Percentiles rank a stretch among this genome's conserved stretches.
phyloP scores from a whole-genome alignment of 2,888 invertebrate species.

The Dromius quadrimaculatus region DNA sequence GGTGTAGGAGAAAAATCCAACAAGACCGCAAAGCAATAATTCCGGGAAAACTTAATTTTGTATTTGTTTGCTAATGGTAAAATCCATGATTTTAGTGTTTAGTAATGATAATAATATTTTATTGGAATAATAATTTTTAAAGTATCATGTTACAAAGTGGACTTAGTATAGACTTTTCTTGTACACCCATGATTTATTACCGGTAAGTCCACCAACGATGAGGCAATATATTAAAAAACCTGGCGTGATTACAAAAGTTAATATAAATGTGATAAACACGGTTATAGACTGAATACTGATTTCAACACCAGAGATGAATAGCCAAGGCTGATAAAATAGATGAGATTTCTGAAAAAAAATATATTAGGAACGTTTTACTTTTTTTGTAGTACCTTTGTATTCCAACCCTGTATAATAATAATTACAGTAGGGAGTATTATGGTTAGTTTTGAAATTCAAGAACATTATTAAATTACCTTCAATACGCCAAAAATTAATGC shows the following conservation, averaged over 20 bases:
- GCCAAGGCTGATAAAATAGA: conserved; percentile 17
- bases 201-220: neutral
- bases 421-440: neutral
- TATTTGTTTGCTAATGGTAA: too few species aligned
- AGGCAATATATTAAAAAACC: neutral
- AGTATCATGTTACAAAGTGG: too few species aligned
- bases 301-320: neutral
- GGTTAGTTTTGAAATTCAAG: too few species aligned
- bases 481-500: neutral
- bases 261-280: neutral
- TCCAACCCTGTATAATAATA: too few species aligned
- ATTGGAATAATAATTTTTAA: too few species aligned
- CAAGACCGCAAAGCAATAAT: too few species aligned
- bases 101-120: too few species aligned
- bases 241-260: neutral
- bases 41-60: too few species aligned
- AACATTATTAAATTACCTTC: neutral
- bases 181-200: neutral
- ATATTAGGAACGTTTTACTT: neutral
- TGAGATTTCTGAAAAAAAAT: conserved; percentile 11
- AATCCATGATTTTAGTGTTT: too few species aligned
- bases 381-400: neutral
- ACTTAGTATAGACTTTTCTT: too few species aligned
- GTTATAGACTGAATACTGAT: neutral
- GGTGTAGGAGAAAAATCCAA: too few species aligned